A percentile compares a stretch with the other conserved stretches of the same genome.
These are phyloP conservation scores for Napeogenes inachia DNA, from an alignment of 2,888 invertebrate genomes.

Conservation along the genomic window DNA sequence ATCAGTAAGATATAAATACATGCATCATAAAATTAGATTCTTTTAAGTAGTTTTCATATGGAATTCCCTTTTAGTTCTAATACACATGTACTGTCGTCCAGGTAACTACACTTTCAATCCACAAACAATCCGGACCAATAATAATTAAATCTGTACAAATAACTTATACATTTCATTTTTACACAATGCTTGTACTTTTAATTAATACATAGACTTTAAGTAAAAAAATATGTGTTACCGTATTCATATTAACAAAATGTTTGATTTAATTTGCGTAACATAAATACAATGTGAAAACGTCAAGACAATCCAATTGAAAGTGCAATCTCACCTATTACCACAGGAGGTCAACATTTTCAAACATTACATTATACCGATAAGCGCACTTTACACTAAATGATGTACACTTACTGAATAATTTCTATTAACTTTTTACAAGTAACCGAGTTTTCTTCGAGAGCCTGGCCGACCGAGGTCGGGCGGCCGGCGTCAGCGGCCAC, in stretches of 20 bases:
- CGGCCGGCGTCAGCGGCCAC: not conserved
- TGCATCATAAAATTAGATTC: not conserved
- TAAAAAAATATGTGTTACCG: slow-evolving; percentile 12
- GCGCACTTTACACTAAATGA: slow-evolving; percentile 47
- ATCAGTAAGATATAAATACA: not conserved
- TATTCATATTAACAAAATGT: not conserved
- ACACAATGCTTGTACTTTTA: slow-evolving; percentile 23
- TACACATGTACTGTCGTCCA: slow-evolving; percentile 23
- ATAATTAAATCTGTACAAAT: slow-evolving; percentile 29
- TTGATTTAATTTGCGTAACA: not conserved
- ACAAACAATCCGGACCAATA: slow-evolving; percentile 14
- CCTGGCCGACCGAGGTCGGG: not conserved
- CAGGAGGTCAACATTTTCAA: slow-evolving; percentile 39
- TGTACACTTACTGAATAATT: slow-evolving; percentile 36
- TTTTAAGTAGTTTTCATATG: slow-evolving; percentile 30
- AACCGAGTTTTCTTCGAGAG: not conserved
- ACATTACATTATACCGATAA: slow-evolving; percentile 35
- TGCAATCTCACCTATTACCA: slow-evolving; percentile 45
- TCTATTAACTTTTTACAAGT: not conserved
- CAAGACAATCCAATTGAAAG: slow-evolving; percentile 46
- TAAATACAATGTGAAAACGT: slow-evolving; percentile 1
- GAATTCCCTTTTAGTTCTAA: slow-evolving; percentile 58
- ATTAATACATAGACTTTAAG: slow-evolving; percentile 15
- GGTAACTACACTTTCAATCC: slow-evolving; percentile 64
- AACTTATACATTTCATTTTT: slow-evolving; percentile 20